A percentile compares a stretch with the other conserved stretches of the same genome.
These are phyloP conservation scores for Sarcophaga caerulescens DNA, from an alignment of 2,888 invertebrate genomes.

Conservation along the genomic window DNA sequence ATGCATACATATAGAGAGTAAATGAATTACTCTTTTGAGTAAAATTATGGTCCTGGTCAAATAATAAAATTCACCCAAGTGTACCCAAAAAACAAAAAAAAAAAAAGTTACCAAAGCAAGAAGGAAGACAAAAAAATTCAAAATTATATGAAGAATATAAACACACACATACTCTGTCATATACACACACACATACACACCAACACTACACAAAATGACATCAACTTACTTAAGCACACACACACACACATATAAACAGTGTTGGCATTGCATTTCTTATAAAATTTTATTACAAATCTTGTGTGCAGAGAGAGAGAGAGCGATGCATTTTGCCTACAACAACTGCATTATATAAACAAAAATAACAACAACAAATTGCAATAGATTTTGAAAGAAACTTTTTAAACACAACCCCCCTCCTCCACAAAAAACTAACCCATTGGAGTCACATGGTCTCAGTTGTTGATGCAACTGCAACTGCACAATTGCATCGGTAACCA, in stretches of 20 bases:
- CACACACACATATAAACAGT: background rate
- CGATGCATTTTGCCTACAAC: conserved; percentile 45
- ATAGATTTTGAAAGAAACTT: conserved; percentile 19
- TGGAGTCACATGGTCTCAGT: no score
- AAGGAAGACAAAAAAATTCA: conserved; percentile 13
- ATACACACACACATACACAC: no score
- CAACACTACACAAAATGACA: background rate
- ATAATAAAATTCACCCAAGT: background rate
- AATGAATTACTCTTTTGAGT: conserved; percentile 31
- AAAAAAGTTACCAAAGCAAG: background rate
- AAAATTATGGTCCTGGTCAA: background rate
- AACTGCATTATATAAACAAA: conserved; percentile 47
- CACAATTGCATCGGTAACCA: no score
- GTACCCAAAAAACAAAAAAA: no score
- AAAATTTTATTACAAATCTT: conserved; percentile 53
- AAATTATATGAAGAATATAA: conserved; percentile 43
- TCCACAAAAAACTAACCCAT: no score
- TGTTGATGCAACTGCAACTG: no score
- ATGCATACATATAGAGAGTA: background rate
- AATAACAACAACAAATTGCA: conserved; percentile 7
- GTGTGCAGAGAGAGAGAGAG: conserved; percentile 10
- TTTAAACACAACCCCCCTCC: background rate
- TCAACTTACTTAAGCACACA: background rate
- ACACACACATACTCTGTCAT: background rate
- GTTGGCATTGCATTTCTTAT: conserved; percentile 2